A percentile compares a stretch with the other conserved stretches of the same genome.
These are phyloP conservation scores for Eledona agricola DNA, from an alignment of 2,888 invertebrate genomes.

Conservation along the genomic window DNA sequence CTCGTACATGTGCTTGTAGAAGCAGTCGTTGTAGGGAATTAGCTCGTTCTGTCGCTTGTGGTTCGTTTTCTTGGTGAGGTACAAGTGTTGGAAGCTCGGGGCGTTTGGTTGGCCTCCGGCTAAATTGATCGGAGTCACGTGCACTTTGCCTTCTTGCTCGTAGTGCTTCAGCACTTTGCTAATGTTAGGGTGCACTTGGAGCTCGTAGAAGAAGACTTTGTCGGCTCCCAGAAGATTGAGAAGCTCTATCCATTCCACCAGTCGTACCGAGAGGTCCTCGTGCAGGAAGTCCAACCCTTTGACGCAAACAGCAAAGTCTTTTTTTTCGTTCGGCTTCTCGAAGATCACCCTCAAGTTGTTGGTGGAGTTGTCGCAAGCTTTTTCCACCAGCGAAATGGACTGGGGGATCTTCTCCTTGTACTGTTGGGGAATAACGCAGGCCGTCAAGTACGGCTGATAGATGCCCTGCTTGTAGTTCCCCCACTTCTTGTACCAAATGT, in stretches of 20 bases:
- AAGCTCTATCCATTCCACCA: conserved; percentile 95
- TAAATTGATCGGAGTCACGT: conserved; percentile 82
- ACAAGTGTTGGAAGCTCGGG: conserved; percentile 88
- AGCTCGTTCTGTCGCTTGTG: conserved; percentile 95
- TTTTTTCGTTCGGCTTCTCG: conserved; percentile 75
- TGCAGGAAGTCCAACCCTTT: conserved; percentile 93
- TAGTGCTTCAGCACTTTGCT: conserved; percentile 78
- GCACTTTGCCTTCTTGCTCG: conserved; percentile 63
- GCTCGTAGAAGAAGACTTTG: conserved; percentile 89
- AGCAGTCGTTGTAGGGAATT: conserved; percentile 95
- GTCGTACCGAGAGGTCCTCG: conserved; percentile 86
- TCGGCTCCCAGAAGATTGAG: conserved; percentile 87
- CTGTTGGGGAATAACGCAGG: conserved; percentile 84
- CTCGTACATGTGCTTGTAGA: conserved; percentile 90
- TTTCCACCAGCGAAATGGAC: conserved; percentile 86
- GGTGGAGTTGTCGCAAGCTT: conserved; percentile 83
- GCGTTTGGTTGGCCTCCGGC: conserved; percentile 92
- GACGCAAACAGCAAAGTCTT: conserved; percentile 91
- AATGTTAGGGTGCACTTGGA: conserved; percentile 92
- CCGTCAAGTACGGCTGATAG: conserved; percentile 89
- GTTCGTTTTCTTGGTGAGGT: conserved; percentile 88
- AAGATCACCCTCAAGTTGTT: conserved; percentile 86
- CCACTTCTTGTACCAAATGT: conserved; percentile 95
- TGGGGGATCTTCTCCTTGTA: conserved; percentile 79
- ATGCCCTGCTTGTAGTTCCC: conserved; percentile 92